A percentile compares a stretch with the other conserved stretches of the same genome.
These are phyloP conservation scores for Eptesicus fuscus DNA, from an alignment of 2,113 vertebrate genomes.

Conservation along the genomic window DNA sequence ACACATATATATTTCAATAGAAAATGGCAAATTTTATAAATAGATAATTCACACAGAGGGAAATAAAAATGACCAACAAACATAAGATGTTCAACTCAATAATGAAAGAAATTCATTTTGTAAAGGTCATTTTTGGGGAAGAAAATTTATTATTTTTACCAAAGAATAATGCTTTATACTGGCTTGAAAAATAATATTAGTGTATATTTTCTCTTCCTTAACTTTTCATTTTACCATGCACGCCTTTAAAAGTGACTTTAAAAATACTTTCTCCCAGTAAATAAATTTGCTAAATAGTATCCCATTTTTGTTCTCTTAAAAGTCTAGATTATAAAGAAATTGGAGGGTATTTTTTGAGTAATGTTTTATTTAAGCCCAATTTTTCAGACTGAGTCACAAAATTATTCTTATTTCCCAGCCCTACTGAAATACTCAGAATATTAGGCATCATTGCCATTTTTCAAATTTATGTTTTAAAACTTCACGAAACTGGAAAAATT, in stretches of 20 bases:
- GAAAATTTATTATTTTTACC: background rate
- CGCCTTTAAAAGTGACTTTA: background rate
- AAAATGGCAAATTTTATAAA: background rate
- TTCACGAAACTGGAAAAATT: background rate
- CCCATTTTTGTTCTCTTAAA: background rate
- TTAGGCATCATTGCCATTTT: background rate
- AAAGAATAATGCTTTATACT: background rate
- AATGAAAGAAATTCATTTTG: background rate
- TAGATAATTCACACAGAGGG: background rate
- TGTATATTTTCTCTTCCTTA: background rate
- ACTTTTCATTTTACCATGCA: background rate
- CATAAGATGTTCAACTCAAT: background rate
- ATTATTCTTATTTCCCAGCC: background rate
- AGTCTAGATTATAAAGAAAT: background rate
- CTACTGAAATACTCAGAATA: conserved; percentile 9
- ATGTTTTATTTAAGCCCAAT: background rate
- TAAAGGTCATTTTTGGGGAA: background rate
- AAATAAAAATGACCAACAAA: conserved; percentile 1
- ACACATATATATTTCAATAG: background rate
- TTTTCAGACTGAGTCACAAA: background rate
- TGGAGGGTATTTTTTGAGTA: background rate
- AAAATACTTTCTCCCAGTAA: conserved; percentile 21
- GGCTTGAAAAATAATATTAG: background rate
- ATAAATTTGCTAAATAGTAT: background rate
- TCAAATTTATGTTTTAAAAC: conserved; percentile 4